Evolutionary conservation across 1,140 invertebrate species (phyloP).

Genomic region (Orius insidiosus): DNA sequence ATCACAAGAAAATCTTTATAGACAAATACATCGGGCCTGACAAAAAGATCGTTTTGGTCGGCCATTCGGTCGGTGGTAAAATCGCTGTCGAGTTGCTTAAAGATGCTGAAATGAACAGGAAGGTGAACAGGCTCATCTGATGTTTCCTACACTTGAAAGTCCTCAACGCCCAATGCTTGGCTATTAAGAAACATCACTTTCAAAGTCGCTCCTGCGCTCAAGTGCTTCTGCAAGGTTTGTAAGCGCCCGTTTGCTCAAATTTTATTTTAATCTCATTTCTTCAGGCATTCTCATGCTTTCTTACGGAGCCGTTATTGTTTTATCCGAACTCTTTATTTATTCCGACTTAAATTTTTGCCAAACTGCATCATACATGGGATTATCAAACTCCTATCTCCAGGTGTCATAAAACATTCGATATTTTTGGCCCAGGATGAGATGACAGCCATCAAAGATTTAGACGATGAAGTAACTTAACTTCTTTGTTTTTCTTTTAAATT

Average conservation of each 20-base stretch:
- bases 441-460: conserved; percentile 35
- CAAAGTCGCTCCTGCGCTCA: not conserved
- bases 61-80: conserved; percentile 72
- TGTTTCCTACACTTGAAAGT: conserved; percentile 69
- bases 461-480: conserved; percentile 32
- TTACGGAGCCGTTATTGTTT: conserved; percentile 27
- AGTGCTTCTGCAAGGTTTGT: not conserved
- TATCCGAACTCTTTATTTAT: conserved; percentile 32
- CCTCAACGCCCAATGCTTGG: conserved; percentile 41
- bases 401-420: conserved; percentile 34
- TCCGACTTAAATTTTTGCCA: conserved; percentile 24
- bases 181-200: conserved; percentile 23
- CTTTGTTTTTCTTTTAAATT: not conserved
- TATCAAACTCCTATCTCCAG: conserved; percentile 33
- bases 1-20: conserved; percentile 65
- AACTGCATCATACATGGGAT: conserved; percentile 24
- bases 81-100: conserved; percentile 57
- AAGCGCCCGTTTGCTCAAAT: too few species aligned
- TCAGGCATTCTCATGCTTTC: conserved; percentile 41
- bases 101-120: conserved; percentile 29
- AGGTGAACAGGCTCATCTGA: conserved; percentile 37
- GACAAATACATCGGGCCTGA: conserved; percentile 46
- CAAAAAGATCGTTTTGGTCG: conserved; percentile 51
- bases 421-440: conserved; percentile 44
- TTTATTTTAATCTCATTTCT: too few species aligned